Percentiles rank a stretch among this genome's conserved stretches.
Conservation (phyloP, 2,113 vertebrate genomes). For the Lathamus discolor region DNA sequence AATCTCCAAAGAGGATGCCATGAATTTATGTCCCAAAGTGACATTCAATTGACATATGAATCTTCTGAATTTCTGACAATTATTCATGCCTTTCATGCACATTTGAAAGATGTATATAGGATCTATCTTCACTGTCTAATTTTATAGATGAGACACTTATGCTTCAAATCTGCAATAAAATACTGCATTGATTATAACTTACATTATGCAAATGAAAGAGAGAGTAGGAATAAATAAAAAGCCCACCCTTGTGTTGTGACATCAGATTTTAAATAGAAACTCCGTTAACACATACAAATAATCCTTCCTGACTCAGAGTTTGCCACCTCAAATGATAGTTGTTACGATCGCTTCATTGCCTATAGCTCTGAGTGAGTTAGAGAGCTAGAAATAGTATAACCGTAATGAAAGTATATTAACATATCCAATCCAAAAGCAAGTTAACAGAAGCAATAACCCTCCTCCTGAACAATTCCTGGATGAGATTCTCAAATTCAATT, state of each 20-base stretch:
- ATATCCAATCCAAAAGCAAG: neutral
- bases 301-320: neutral
- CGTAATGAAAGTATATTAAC: neutral
- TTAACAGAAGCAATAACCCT: conserved; percentile 33
- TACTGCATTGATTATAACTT: conserved; percentile 34
- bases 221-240: conserved; percentile 4
- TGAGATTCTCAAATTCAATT: conserved; percentile 20
- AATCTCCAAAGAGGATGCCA: neutral
- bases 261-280: conserved; percentile 22
- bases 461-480: neutral
- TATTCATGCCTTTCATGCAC: neutral
- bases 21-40: neutral
- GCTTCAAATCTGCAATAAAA: conserved; percentile 23
- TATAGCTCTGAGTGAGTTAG: neutral
- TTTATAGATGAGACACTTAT: neutral
- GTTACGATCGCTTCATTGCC: neutral
- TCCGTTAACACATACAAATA: neutral
- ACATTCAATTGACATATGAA: neutral
- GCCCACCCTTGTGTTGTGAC: neutral
- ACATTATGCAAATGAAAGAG: conserved; percentile 10
- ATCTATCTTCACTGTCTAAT: neutral
- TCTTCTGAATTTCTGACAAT: neutral
- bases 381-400: neutral
- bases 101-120: neutral
- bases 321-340: neutral